Percentiles rank a stretch among this genome's conserved stretches.
Conservation (phyloP, 1,140 invertebrate genomes). For the Plutomurus gul region DNA sequence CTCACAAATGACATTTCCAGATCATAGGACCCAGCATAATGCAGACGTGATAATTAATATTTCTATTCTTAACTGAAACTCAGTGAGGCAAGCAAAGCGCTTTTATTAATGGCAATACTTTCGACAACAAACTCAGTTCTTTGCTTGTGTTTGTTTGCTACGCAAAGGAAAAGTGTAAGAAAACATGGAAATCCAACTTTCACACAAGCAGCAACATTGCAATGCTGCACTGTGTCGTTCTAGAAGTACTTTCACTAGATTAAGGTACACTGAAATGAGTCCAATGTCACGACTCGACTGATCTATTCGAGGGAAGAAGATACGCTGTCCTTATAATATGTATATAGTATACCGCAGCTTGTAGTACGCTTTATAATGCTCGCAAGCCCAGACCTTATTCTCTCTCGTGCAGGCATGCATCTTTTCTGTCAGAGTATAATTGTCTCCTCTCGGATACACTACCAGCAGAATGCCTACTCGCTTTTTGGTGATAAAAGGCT, state of each 20-base stretch:
- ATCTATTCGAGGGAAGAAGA: too few species aligned
- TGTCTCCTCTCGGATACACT: too few species aligned
- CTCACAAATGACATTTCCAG: background rate
- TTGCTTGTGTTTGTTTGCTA: background rate
- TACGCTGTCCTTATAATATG: too few species aligned
- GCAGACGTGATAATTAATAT: slow-evolving; percentile 4
- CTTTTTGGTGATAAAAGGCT: too few species aligned
- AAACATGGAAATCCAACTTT: background rate
- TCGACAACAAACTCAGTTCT: background rate
- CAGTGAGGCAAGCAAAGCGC: background rate
- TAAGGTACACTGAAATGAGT: background rate
- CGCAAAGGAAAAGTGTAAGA: background rate
- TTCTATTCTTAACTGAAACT: background rate
- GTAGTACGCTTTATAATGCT: too few species aligned
- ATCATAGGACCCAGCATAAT: background rate
- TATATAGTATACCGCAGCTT: too few species aligned
- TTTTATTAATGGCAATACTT: background rate
- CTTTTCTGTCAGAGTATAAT: too few species aligned
- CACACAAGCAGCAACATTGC: background rate
- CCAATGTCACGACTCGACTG: too few species aligned
- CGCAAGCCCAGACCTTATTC: too few species aligned
- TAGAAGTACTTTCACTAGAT: background rate
- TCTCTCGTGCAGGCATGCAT: too few species aligned
- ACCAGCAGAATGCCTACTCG: too few species aligned
- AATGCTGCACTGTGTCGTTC: too few species aligned